phyloP scores from a whole-genome alignment of 2,113 vertebrate genomes.

The Syngnathus floridae region DNA sequence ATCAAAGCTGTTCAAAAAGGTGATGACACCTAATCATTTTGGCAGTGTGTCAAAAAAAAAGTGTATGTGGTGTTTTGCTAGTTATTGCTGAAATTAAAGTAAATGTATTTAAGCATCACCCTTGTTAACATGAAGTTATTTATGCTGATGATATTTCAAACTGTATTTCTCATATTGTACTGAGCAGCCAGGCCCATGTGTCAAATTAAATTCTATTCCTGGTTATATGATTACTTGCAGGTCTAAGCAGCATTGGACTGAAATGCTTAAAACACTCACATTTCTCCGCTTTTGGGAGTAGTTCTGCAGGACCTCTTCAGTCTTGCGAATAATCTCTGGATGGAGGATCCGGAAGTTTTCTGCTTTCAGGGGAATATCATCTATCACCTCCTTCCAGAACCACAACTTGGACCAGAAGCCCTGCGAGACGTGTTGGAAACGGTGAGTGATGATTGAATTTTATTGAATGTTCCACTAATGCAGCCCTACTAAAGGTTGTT shows the following conservation, averaged over 20 bases:
- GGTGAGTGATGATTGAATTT: neutral
- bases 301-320: constrained; percentile 49
- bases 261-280: constrained; percentile 35
- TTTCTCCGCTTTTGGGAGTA: constrained; percentile 53
- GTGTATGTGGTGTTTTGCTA: too few relatives aligned
- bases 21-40: too few relatives aligned
- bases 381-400: constrained; percentile 76
- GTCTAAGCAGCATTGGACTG: neutral
- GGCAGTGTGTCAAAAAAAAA: too few relatives aligned
- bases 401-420: constrained; percentile 76
- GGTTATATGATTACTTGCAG: too few relatives aligned
- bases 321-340: constrained; percentile 69
- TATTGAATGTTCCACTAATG: neutral
- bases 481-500: constrained; percentile 64
- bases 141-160: too few relatives aligned
- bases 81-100: too few relatives aligned
- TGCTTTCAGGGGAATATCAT: constrained; percentile 66
- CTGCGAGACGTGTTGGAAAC: constrained; percentile 31
- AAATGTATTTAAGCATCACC: too few relatives aligned
- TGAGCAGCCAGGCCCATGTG: too few relatives aligned
- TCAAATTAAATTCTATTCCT: too few relatives aligned
- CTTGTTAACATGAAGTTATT: too few relatives aligned
- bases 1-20: too few relatives aligned
- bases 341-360: constrained; percentile 70
- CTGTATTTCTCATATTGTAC: too few relatives aligned